These are phyloP conservation scores for Cryptophagus acutangulus DNA, from an alignment of 2,888 invertebrate species.

Conservation along the genomic window DNA sequence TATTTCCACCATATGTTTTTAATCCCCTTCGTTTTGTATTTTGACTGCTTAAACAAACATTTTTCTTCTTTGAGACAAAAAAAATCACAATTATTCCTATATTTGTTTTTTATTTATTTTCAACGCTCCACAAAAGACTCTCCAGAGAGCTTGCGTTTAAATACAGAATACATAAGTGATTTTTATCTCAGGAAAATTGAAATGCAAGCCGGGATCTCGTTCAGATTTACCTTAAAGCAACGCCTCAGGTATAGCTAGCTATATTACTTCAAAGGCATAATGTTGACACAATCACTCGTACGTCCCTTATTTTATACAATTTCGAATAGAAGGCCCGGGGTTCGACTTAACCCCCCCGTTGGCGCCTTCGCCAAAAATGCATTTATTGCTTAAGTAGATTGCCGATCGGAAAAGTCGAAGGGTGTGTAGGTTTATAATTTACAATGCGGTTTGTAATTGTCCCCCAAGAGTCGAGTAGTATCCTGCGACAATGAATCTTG, in stretches of 20 bases:
- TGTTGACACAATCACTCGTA: slow-evolving; percentile 4
- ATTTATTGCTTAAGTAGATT: slow-evolving; percentile 29
- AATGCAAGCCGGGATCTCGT: slow-evolving; percentile 27
- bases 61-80: too few relatives aligned
- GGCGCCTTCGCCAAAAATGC: too few relatives aligned
- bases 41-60: too few relatives aligned
- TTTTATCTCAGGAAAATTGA: slow-evolving; percentile 25
- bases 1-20: too few relatives aligned
- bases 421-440: slow-evolving; percentile 21
- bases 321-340: too few relatives aligned
- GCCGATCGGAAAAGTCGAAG: slow-evolving; percentile 19
- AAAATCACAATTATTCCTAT: too few relatives aligned
- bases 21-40: too few relatives aligned
- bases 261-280: slow-evolving; percentile 11
- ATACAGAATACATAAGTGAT: slow-evolving; percentile 12
- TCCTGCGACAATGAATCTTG: slow-evolving; percentile 10
- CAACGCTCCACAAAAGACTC: too few relatives aligned
- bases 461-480: slow-evolving; percentile 31
- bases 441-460: slow-evolving; percentile 30
- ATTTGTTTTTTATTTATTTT: too few relatives aligned
- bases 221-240: slow-evolving; percentile 27
- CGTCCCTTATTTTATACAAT: slow-evolving; percentile 13
- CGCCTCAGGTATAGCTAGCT: slow-evolving; percentile 19
- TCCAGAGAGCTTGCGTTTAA: too few relatives aligned
- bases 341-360: too few relatives aligned